phyloP scores from a whole-genome alignment of 2,888 invertebrate genomes.

The Aporophyla nigra region DNA sequence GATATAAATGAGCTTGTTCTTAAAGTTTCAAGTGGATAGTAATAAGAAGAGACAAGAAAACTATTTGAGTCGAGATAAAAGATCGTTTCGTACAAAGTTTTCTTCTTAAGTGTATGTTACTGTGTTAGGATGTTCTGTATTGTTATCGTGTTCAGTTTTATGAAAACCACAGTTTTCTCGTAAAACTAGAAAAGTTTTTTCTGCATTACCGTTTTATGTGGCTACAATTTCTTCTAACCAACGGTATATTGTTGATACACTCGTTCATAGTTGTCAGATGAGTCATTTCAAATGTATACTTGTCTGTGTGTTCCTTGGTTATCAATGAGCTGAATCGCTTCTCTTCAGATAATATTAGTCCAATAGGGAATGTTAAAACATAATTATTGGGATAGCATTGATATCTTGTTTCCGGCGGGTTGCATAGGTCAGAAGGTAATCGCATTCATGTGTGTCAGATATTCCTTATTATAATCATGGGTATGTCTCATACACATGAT shows the following conservation, averaged over 20 bases:
- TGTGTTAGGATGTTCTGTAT: constrained; percentile 31
- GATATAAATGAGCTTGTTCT: constrained; percentile 42
- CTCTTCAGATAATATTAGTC: constrained; percentile 4
- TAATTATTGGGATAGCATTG: constrained; percentile 1
- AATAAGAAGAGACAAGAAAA: constrained; percentile 52
- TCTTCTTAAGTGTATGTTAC: constrained; percentile 49
- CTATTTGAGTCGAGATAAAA: constrained; percentile 55
- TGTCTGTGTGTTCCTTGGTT: background rate
- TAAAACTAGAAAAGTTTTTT: constrained; percentile 7
- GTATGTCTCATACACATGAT: too few relatives aligned
- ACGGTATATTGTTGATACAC: background rate
- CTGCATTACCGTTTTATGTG: background rate
- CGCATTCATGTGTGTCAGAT: background rate
- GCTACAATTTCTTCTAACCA: background rate
- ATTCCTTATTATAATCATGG: background rate
- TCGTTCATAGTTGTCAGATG: constrained; percentile 7
- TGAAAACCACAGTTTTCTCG: constrained; percentile 1
- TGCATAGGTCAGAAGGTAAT: constrained; percentile 30
- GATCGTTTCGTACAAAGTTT: constrained; percentile 55
- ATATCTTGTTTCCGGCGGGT: constrained; percentile 28
- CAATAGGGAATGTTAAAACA: background rate
- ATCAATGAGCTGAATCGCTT: constrained; percentile 16
- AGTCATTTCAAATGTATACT: background rate
- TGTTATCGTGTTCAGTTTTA: constrained; percentile 41
- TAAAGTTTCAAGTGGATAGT: constrained; percentile 55